A percentile compares a stretch with the other conserved stretches of the same genome.
phyloP scores from a whole-genome alignment of 2,797 vertebrate genomes.

The Heliangelus exortis region DNA sequence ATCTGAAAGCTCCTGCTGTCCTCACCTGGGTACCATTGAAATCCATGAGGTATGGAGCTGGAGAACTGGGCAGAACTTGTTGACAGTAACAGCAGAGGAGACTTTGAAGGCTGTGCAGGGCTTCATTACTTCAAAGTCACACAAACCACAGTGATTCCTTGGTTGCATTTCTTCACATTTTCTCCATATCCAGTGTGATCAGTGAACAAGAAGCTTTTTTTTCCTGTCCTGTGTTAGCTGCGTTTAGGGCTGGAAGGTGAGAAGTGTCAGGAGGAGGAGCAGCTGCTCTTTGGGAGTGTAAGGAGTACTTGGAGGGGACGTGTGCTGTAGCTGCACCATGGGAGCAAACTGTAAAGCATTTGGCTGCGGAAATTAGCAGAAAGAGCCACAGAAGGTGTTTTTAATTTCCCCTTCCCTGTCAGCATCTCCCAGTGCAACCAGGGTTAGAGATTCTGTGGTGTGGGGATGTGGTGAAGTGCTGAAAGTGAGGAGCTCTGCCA shows the following conservation, averaged over 20 bases:
- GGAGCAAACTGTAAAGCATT: accelerated
- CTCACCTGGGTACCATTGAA: conserved; percentile 8
- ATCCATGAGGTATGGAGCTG: background rate
- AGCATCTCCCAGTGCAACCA: background rate
- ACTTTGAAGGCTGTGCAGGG: background rate
- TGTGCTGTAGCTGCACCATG: background rate
- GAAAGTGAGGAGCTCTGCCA: background rate
- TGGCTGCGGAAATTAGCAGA: background rate
- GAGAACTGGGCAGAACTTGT: background rate
- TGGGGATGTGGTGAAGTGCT: background rate
- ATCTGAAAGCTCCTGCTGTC: background rate
- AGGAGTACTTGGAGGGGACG: background rate
- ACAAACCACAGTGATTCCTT: accelerated
- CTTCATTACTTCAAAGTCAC: background rate
- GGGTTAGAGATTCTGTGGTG: accelerated
- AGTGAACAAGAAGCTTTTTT: background rate
- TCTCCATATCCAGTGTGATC: accelerated
- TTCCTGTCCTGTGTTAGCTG: background rate
- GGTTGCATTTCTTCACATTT: background rate
- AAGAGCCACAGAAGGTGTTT: background rate
- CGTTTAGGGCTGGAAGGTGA: background rate
- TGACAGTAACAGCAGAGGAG: background rate
- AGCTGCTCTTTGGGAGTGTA: background rate
- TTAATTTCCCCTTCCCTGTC: background rate
- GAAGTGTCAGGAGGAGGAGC: background rate